Evolutionary conservation across 2,888 invertebrate genomes (phyloP), one percentile per base, ranked within the genome.

Genomic region (Caenorhabditis sp.): DNA sequence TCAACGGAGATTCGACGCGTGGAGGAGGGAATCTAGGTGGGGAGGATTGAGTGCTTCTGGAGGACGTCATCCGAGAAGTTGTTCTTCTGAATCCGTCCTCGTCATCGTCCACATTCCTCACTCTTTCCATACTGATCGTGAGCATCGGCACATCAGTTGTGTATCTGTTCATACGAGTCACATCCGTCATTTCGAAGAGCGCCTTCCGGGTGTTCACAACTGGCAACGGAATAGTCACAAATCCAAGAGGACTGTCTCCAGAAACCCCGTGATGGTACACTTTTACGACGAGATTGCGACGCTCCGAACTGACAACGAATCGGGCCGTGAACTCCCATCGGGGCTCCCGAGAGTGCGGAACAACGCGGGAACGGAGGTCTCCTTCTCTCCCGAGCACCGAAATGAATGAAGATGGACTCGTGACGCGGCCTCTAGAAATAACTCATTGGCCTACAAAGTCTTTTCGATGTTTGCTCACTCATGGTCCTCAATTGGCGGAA

Each of bases 381-480:
- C 82, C 83, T 43, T 83, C 82, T 30, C 83, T 43, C 7, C 79
- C 80, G 0, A 73, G 58, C 7, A 83, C 71, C 11, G 82, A 80
- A 15, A 83, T 63, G 61, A 72, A 79, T 0, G 78, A 59, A 3
- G 55, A 72, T 0, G 83, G 83, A 35, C 73, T 43, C 0, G 66
- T 35, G 15, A 79, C 56, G 0, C 53, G 58, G n/a, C 83, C 83
- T 9, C 73, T 80, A 48, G 7, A 62, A 58, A 5, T 8, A 55
- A 39, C 8, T 26, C n/a, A n/a, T n/a, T n/a, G n/a, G n/a, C n/a
- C n/a, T n/a, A n/a, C n/a, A n/a, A n/a, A n/a, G 17, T 50, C 6
- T 26, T 15, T 24, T 27, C 26, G 43, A 53, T n/a, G n/a, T n/a
- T n/a, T n/a, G n/a, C 63, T 65, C 9, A 78, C 78, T 58, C 43